A percentile compares a stretch with the other conserved stretches of the same genome.
Conservation (phyloP, 2,113 vertebrate genomes). For the Bujurquina vittata region DNA sequence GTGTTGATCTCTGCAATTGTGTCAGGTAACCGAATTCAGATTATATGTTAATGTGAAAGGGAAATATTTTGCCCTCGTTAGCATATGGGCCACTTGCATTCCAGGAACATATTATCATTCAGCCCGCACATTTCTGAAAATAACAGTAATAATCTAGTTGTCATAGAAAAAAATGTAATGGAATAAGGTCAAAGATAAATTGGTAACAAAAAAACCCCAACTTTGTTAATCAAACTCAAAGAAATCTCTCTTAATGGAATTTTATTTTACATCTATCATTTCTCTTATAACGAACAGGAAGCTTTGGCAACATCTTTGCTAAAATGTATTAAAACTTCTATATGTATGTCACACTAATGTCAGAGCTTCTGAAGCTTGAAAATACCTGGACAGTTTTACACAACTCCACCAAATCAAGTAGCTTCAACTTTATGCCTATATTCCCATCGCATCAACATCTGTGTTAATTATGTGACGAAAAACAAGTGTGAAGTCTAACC, state of each 20-base stretch:
- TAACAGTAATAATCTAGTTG: constrained; percentile 81
- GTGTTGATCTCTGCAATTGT: constrained; percentile 79
- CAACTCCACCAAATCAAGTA: neutral
- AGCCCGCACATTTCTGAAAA: constrained; percentile 65
- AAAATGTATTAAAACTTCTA: neutral
- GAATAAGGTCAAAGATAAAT: constrained; percentile 71
- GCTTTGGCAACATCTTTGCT: neutral
- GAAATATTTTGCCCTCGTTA: constrained; percentile 82
- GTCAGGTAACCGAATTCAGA: constrained; percentile 82
- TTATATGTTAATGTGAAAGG: constrained; percentile 82
- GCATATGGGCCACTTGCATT: constrained; percentile 79
- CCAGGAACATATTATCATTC: constrained; percentile 77
- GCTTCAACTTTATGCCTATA: neutral
- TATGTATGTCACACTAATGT: constrained; percentile 10
- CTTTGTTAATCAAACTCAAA: constrained; percentile 53
- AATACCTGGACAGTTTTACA: constrained; percentile 24
- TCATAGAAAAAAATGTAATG: constrained; percentile 58
- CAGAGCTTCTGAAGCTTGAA: constrained; percentile 1
- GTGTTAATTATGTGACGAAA: neutral
- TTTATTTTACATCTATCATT: neutral
- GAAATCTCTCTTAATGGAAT: neutral
- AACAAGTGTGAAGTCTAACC: neutral
- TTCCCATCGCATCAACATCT: neutral
- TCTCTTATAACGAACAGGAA: neutral
- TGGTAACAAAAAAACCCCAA: constrained; percentile 5